A percentile compares a stretch with the other conserved stretches of the same genome.
Conservation (phyloP, 2,113 vertebrate genomes). For the Podiceps cristatus region DNA sequence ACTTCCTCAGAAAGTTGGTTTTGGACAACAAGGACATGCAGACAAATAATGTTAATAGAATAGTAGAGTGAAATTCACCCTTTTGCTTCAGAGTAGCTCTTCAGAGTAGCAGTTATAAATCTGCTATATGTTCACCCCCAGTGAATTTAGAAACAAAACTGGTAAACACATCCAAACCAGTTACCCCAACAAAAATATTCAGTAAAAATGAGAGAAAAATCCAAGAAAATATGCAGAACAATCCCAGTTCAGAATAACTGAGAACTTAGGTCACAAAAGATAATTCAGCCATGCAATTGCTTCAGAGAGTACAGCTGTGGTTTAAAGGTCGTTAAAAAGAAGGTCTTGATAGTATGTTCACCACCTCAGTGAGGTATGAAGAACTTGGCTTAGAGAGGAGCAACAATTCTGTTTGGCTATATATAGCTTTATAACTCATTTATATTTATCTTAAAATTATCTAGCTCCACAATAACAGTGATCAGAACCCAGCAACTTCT, state of each 20-base stretch:
- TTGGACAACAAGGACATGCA: neutral
- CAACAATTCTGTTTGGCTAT: neutral
- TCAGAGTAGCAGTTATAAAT: neutral
- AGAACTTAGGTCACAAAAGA: neutral
- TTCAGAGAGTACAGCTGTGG: neutral
- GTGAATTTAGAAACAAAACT: neutral
- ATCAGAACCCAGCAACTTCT: neutral
- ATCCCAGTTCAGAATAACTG: neutral
- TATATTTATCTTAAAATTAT: neutral
- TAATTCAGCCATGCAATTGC: neutral
- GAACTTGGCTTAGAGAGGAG: neutral
- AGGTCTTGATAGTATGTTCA: neutral
- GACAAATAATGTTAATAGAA: neutral
- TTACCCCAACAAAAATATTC: neutral
- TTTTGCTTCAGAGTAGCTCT: neutral
- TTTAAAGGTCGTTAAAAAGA: neutral
- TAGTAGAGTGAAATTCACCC: fast-evolving
- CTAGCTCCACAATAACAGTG: neutral
- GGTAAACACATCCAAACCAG: neutral
- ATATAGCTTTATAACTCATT: neutral
- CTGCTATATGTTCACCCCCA: neutral
- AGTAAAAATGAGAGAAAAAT: neutral
- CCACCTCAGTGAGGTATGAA: neutral
- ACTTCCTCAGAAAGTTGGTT: neutral
- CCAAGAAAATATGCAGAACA: neutral